Evolutionary conservation across 2,113 vertebrate species (phyloP).

Genomic region (Scortum barcoo): DNA sequence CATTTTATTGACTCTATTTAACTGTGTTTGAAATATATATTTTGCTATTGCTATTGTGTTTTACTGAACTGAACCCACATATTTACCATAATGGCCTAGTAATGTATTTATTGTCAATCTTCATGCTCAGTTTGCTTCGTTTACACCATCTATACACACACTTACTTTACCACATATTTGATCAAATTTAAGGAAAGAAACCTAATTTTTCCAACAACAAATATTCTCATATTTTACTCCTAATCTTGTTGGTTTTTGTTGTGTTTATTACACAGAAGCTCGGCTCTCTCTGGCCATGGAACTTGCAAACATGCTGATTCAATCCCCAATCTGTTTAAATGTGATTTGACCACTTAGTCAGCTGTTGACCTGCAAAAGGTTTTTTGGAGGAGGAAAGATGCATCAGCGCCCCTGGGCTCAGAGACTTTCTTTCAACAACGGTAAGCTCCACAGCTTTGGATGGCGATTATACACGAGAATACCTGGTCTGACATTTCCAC

Average conservation of each 20-base stretch:
- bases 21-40: too few relatives aligned
- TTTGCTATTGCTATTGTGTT: too few relatives aligned
- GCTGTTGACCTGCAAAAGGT: slow-evolving; percentile 40
- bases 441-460: slow-evolving; percentile 4
- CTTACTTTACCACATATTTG: neutral
- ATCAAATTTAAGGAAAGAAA: neutral
- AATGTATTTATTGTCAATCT: too few relatives aligned
- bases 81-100: too few relatives aligned
- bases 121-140: neutral
- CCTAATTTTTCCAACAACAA: neutral
- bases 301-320: slow-evolving; percentile 34
- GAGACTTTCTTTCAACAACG: slow-evolving; percentile 17
- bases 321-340: slow-evolving; percentile 26
- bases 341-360: slow-evolving; percentile 40
- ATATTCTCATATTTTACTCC: neutral
- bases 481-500: slow-evolving; percentile 22
- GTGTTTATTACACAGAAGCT: neutral
- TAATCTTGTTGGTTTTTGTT: neutral
- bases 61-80: too few relatives aligned
- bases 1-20: neutral
- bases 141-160: neutral
- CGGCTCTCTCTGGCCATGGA: neutral
- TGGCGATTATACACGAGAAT: slow-evolving; percentile 10
- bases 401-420: slow-evolving; percentile 20
- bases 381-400: slow-evolving; percentile 34